Conservation (phyloP, 2,797 vertebrate species). For the Sebastes oblongus region DNA sequence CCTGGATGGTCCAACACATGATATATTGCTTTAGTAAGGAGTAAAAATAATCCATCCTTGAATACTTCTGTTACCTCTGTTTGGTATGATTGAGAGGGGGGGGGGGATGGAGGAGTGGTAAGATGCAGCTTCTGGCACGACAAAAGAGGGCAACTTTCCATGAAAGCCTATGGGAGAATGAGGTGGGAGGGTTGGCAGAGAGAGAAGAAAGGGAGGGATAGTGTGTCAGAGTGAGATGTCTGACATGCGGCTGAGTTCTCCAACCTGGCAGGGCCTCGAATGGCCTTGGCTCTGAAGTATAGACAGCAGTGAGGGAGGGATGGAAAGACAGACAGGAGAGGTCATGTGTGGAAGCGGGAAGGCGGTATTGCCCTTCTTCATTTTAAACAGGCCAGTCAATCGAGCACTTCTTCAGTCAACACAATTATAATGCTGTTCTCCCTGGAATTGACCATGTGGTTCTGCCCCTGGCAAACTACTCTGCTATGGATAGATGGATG, state of each 20-base stretch:
- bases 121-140: constrained; percentile 53
- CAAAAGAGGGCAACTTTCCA: constrained; percentile 49
- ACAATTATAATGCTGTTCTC: constrained; percentile 42
- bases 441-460: constrained; percentile 37
- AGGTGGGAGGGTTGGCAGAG: constrained; percentile 38
- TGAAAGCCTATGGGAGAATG: constrained; percentile 54
- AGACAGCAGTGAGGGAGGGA: constrained; percentile 38
- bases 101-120: constrained; percentile 18
- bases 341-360: constrained; percentile 32
- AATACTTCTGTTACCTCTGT: constrained; percentile 32
- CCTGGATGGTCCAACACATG: constrained; percentile 16
- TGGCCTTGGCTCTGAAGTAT: constrained; percentile 44
- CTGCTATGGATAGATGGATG: constrained; percentile 8
- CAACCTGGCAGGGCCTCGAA: constrained; percentile 58
- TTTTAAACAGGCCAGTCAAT: constrained; percentile 55
- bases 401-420: constrained; percentile 24
- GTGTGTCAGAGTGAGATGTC: constrained; percentile 59
- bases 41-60: constrained; percentile 45
- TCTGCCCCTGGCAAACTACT: constrained; percentile 33
- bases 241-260: constrained; percentile 64
- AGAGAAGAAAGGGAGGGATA: constrained; percentile 44
- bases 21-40: constrained; percentile 50
- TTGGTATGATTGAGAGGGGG: constrained; percentile 19
- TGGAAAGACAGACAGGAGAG: constrained; percentile 28
- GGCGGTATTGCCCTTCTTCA: constrained; percentile 30